Evolutionary conservation across 2,888 invertebrate genomes (phyloP).

Genomic region (Cataglyphis livida): DNA sequence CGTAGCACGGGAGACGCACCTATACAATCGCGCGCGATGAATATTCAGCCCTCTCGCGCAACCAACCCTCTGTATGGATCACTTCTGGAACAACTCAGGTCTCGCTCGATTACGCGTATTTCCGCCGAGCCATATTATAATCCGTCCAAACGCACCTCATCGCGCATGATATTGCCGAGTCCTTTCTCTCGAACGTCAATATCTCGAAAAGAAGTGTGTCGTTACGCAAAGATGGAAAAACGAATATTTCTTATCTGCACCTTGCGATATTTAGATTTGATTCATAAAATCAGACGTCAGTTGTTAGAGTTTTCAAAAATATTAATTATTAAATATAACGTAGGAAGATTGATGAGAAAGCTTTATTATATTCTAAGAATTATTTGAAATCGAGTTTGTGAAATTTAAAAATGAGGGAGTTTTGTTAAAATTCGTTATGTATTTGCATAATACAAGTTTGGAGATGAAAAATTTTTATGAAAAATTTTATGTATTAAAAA

Average conservation of each 20-base stretch:
- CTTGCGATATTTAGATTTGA: background rate
- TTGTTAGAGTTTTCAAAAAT: background rate
- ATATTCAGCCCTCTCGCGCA: slow-evolving; percentile 42
- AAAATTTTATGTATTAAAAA: background rate
- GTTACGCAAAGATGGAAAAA: background rate
- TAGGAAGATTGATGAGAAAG: background rate
- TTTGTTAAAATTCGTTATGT: slow-evolving; percentile 6
- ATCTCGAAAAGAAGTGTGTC: background rate
- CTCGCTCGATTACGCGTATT: slow-evolving; percentile 47
- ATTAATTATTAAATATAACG: background rate
- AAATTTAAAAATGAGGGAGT: background rate
- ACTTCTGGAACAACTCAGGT: slow-evolving; percentile 49
- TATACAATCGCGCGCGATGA: slow-evolving; percentile 31
- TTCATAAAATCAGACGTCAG: background rate
- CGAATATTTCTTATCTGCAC: background rate
- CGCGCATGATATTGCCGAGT: background rate
- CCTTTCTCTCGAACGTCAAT: background rate
- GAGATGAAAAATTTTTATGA: background rate
- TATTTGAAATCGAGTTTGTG: background rate
- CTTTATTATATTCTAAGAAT: background rate
- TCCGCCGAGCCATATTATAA: slow-evolving; percentile 24
- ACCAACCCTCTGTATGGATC: slow-evolving; percentile 49
- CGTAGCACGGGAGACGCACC: slow-evolving; percentile 21
- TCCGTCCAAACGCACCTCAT: background rate
- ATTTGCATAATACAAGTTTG: background rate